Conservation (phyloP, 2,888 invertebrate species). For the Desoria tigrina region DNA sequence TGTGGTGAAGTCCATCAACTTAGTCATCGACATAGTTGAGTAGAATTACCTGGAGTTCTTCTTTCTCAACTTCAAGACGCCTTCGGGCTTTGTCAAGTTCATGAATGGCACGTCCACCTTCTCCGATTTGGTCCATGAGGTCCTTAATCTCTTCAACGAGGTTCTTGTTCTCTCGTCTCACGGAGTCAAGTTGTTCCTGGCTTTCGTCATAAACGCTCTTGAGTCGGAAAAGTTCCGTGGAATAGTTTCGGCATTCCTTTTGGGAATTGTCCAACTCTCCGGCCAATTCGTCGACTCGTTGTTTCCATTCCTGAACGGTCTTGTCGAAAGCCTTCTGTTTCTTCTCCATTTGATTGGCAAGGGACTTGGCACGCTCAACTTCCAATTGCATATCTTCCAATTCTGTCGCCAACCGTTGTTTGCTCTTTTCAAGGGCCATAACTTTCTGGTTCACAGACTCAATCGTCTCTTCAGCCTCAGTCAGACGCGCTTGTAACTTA, state of each 20-base stretch:
- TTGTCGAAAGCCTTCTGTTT: conserved; percentile 99
- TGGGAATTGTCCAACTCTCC: conserved; percentile 97
- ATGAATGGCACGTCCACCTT: conserved; percentile 99
- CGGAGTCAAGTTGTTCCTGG: conserved; percentile 95
- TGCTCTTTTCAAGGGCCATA: conserved; percentile 95
- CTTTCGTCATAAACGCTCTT: conserved; percentile 95
- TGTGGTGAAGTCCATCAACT: too few species aligned
- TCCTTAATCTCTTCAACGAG: conserved; percentile 99
- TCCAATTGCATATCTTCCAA: conserved; percentile 97
- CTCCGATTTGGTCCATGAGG: conserved; percentile 73
- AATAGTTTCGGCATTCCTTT: conserved; percentile 98
- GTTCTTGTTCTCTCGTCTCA: conserved; percentile 99
- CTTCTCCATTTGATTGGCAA: conserved; percentile 97
- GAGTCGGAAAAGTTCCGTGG: conserved; percentile 98
- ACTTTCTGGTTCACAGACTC: conserved; percentile 98
- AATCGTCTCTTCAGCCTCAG: conserved; percentile 89
- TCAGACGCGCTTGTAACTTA: conserved; percentile 93
- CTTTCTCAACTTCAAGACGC: conserved; percentile 98
- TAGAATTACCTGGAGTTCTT: conserved; percentile 99
- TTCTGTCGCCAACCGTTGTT: conserved; percentile 93
- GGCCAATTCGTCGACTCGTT: conserved; percentile 95
- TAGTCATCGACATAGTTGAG: too few species aligned
- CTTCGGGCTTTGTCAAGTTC: conserved; percentile 97
- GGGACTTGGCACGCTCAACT: conserved; percentile 93
- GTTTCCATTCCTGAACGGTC: conserved; percentile 99